These are phyloP conservation scores for Nannobrachium achirus DNA, from an alignment of 2,113 vertebrate species.

Conservation along the genomic window DNA sequence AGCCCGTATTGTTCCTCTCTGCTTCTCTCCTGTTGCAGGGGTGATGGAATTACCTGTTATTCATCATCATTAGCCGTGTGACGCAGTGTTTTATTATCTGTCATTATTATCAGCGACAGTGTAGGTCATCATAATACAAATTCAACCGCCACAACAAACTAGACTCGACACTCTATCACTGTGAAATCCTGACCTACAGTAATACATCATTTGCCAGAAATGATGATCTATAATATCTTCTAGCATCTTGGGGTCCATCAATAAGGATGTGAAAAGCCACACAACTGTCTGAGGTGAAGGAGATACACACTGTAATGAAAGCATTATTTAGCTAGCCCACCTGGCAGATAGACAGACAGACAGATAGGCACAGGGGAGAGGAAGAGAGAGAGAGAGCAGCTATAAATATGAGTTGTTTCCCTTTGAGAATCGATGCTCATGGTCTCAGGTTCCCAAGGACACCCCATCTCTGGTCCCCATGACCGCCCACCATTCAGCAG, in stretches of 20 bases:
- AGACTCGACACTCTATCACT: background rate
- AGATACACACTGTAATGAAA: conserved; percentile 22
- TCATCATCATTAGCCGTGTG: background rate
- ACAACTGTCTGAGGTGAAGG: conserved; percentile 27
- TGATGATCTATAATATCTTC: conserved; percentile 12
- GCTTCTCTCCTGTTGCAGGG: background rate
- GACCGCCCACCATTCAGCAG: conserved; percentile 21
- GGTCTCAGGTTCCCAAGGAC: conserved; percentile 58
- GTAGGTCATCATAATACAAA: background rate
- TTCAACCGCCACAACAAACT: conserved; percentile 8
- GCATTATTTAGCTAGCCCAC: conserved; percentile 20
- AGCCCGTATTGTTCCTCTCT: background rate
- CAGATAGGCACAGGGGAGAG: no score
- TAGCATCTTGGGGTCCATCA: background rate
- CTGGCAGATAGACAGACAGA: conserved; percentile 27
- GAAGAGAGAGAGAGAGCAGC: conserved; percentile 1
- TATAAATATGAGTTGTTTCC: conserved; percentile 56
- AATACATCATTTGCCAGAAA: conserved; percentile 27
- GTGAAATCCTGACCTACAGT: conserved; percentile 25
- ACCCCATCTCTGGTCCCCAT: conserved; percentile 20
- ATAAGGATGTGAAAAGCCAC: conserved; percentile 39
- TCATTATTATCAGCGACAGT: background rate
- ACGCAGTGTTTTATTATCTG: background rate
- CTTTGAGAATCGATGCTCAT: conserved; percentile 37
- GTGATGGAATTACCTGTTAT: background rate